phyloP scores from a whole-genome alignment of 2,797 vertebrate genomes.

The Anniella stebbinsi region DNA sequence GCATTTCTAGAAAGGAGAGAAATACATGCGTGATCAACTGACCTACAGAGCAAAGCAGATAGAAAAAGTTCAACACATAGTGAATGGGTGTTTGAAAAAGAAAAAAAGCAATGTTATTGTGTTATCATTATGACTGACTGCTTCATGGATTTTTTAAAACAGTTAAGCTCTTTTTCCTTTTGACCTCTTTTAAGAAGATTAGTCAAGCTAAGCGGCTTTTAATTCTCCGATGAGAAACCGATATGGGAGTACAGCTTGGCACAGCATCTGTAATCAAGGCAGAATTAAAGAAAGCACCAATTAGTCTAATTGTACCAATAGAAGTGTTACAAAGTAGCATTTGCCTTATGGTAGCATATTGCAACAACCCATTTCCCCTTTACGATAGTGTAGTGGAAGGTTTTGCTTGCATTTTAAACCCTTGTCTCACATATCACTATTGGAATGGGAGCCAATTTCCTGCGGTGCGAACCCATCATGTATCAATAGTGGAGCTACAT shows the following conservation, averaged over 20 bases:
- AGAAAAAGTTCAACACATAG: neutral
- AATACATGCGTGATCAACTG: neutral
- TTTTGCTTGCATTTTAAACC: neutral
- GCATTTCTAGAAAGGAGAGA: neutral
- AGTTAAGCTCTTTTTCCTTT: conserved; percentile 54
- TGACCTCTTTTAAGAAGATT: conserved; percentile 62
- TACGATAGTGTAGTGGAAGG: neutral
- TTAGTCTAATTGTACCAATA: conserved; percentile 15
- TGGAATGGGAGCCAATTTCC: neutral
- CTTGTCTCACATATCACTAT: too few species aligned
- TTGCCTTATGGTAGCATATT: neutral
- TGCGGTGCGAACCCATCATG: neutral
- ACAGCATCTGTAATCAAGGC: conserved; percentile 41
- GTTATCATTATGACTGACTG: conserved; percentile 35
- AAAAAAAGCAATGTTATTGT: neutral
- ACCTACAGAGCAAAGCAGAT: neutral
- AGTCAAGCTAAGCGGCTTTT: conserved; percentile 63
- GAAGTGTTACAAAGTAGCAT: neutral
- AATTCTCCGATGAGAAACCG: conserved; percentile 50
- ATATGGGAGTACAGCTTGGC: conserved; percentile 25
- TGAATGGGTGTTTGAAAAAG: neutral
- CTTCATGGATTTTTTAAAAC: conserved; percentile 43
- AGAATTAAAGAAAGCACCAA: conserved; percentile 52
- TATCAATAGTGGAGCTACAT: too few species aligned
- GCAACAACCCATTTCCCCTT: neutral